These are phyloP conservation scores for Neelides folsomi DNA, from an alignment of 2,888 invertebrate species.

Conservation along the genomic window DNA sequence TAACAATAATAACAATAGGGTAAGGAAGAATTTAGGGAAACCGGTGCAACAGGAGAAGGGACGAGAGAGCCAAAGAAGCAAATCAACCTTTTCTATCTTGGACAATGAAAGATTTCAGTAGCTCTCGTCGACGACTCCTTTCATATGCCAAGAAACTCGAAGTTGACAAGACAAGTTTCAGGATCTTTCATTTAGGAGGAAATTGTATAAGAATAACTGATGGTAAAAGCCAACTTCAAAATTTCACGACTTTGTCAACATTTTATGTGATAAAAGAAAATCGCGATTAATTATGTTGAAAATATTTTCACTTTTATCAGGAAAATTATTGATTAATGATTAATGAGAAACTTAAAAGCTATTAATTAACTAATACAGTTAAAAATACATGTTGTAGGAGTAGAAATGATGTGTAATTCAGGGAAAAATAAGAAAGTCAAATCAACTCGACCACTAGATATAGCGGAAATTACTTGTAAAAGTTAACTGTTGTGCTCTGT, in stretches of 20 bases:
- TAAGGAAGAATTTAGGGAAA: slow-evolving; percentile 92
- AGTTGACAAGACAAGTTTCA: slow-evolving; percentile 64
- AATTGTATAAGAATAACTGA: slow-evolving; percentile 90
- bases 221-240: slow-evolving; percentile 47
- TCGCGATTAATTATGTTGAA: too few relatives aligned
- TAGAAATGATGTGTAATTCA: too few relatives aligned
- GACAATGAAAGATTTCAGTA: slow-evolving; percentile 98
- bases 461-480: too few relatives aligned
- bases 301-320: too few relatives aligned
- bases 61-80: slow-evolving; percentile 89
- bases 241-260: not conserved
- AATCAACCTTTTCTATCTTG: slow-evolving; percentile 80
- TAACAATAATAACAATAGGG: slow-evolving; percentile 53
- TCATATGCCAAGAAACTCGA: slow-evolving; percentile 95
- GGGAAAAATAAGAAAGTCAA: too few relatives aligned
- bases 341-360: too few relatives aligned
- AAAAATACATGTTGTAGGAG: too few relatives aligned
- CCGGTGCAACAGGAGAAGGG: slow-evolving; percentile 82
- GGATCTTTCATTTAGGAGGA: slow-evolving; percentile 55
- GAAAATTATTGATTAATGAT: too few relatives aligned
- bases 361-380: too few relatives aligned
- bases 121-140: slow-evolving; percentile 94
- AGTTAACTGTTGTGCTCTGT: too few relatives aligned
- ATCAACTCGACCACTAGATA: too few relatives aligned
- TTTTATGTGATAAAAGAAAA: too few relatives aligned